These are phyloP conservation scores for Periophthalmodon schlosseri DNA, from an alignment of 2,113 vertebrate genomes.

Conservation along the genomic window DNA sequence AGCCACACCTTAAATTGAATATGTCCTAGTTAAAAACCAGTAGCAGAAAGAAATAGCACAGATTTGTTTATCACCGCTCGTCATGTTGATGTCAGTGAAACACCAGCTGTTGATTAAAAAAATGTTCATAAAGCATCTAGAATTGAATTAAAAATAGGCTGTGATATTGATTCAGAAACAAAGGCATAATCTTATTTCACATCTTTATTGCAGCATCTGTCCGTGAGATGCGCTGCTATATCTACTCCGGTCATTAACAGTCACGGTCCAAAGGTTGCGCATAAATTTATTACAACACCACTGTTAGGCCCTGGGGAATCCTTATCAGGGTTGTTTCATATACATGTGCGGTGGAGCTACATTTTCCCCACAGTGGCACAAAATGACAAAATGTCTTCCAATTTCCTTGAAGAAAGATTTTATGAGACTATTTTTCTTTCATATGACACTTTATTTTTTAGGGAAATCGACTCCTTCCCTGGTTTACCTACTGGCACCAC, in stretches of 20 bases:
- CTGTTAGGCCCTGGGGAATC: neutral
- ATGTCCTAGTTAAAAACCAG: neutral
- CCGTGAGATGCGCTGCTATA: slow-evolving; percentile 17
- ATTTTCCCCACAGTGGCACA: neutral
- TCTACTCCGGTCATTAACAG: slow-evolving; percentile 8
- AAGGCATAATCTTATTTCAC: slow-evolving; percentile 17
- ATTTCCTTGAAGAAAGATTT: neutral
- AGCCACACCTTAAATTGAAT: neutral
- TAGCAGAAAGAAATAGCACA: neutral
- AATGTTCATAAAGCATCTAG: neutral
- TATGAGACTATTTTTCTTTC: neutral
- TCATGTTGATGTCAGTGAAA: slow-evolving; percentile 17
- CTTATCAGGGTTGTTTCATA: neutral
- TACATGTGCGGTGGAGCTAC: no score
- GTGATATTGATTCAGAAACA: neutral
- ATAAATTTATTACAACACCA: slow-evolving; percentile 34
- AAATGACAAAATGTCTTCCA: neutral
- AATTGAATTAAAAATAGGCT: neutral
- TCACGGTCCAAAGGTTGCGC: slow-evolving; percentile 49
- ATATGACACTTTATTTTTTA: neutral
- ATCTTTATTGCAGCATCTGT: slow-evolving; percentile 42
- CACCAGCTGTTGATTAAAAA: neutral
- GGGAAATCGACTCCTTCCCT: neutral
- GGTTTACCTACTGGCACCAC: neutral
- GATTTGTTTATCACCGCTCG: slow-evolving; percentile 25